Evolutionary conservation across 2,113 vertebrate species (phyloP).

Genomic region (Salminus brasiliensis): DNA sequence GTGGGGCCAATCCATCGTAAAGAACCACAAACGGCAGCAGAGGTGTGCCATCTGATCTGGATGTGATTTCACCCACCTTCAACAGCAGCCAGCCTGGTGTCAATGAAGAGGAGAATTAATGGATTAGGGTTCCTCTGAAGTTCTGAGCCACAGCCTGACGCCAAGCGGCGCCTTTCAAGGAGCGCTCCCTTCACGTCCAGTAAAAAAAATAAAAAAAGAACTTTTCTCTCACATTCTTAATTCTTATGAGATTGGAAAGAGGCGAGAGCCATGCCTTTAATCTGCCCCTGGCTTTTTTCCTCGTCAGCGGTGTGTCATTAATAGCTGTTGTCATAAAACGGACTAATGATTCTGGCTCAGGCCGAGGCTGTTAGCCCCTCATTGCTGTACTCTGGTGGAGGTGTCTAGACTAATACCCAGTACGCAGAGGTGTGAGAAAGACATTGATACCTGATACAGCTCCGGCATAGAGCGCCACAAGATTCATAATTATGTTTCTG

Average conservation of each 20-base stretch:
- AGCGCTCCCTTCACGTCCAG: constrained; percentile 48
- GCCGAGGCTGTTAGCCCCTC: background rate
- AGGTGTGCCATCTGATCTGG: constrained; percentile 50
- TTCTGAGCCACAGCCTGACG: constrained; percentile 36
- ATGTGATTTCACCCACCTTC: constrained; percentile 55
- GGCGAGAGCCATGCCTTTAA: constrained; percentile 45
- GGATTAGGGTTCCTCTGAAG: constrained; percentile 51
- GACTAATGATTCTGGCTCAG: constrained; percentile 40
- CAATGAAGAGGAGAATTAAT: constrained; percentile 60
- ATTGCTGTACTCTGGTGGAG: background rate
- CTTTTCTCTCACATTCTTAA: constrained; percentile 26
- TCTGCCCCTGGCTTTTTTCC: constrained; percentile 30
- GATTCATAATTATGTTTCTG: constrained; percentile 16
- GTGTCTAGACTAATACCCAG: constrained; percentile 6
- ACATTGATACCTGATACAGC: background rate
- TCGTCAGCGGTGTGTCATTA: constrained; percentile 46
- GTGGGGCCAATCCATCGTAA: constrained; percentile 53
- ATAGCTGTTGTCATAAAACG: constrained; percentile 48
- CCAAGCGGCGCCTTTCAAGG: constrained; percentile 54
- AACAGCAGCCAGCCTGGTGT: constrained; percentile 52
- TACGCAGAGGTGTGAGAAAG: background rate
- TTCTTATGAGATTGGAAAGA: too few species aligned
- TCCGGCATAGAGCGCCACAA: background rate
- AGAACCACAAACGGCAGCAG: constrained; percentile 40
- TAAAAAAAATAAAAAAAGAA: constrained; percentile 43